phyloP scores from a whole-genome alignment of 2,113 vertebrate genomes.

The Nycticebus coucang region DNA sequence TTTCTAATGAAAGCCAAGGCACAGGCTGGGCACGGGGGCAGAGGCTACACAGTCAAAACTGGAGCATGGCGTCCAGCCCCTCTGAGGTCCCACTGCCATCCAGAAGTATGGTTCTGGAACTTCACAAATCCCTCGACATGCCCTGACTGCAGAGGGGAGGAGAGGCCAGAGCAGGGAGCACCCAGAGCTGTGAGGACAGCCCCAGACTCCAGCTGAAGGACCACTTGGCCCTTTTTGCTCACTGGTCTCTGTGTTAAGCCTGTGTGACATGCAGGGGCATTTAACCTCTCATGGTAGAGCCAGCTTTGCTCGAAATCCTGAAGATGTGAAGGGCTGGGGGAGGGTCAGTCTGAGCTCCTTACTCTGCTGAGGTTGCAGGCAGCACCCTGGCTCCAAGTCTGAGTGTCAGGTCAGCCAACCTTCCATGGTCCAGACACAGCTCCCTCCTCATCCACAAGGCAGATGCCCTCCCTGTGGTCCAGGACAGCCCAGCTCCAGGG shows the following conservation, averaged over 20 bases:
- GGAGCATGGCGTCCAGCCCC: neutral
- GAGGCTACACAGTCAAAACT: neutral
- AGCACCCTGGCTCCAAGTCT: neutral
- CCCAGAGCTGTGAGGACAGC: neutral
- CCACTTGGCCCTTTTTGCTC: accelerated
- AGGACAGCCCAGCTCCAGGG: too few species aligned
- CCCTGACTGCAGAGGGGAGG: neutral
- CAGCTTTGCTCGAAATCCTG: neutral
- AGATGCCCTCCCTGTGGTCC: accelerated
- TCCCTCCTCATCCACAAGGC: neutral
- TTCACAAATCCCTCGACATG: too few species aligned
- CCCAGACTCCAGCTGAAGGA: neutral
- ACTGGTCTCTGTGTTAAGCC: neutral
- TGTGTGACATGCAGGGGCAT: accelerated
- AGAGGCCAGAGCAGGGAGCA: neutral
- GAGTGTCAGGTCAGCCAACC: neutral
- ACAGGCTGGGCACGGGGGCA: too few species aligned
- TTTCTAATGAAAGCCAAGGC: neutral
- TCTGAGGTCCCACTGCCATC: neutral
- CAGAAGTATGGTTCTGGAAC: neutral
- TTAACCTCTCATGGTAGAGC: neutral
- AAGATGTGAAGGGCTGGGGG: accelerated
- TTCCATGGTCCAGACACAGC: neutral
- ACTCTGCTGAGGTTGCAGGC: neutral
- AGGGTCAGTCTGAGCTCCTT: too few species aligned